phyloP scores from a whole-genome alignment of 2,113 vertebrate species.

The Phalacrocorax carbo region DNA sequence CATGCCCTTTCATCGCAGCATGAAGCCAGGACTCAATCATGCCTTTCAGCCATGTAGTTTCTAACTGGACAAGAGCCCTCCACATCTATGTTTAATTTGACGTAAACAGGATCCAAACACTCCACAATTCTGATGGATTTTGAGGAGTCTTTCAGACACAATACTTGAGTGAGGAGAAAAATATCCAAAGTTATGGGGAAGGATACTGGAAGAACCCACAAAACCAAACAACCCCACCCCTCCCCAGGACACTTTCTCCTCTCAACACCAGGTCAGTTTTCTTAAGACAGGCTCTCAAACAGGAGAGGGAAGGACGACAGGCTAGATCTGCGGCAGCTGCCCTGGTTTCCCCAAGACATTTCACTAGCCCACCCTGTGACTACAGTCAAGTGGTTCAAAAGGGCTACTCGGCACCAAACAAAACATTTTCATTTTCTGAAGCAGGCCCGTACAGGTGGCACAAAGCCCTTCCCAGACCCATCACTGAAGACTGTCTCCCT shows the following conservation, averaged over 20 bases:
- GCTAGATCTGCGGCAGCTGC: background rate
- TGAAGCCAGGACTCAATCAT: background rate
- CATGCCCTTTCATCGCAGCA: accelerated
- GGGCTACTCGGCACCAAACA: background rate
- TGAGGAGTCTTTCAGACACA: background rate
- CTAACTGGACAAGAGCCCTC: background rate
- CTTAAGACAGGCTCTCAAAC: background rate
- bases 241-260: background rate
- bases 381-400: background rate
- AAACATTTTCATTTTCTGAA: background rate
- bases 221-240: background rate
- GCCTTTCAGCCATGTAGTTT: background rate
- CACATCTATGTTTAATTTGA: background rate
- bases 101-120: background rate
- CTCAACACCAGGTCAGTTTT: background rate
- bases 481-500: background rate
- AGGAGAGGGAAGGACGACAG: background rate
- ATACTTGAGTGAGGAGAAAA: background rate
- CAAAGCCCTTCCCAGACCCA: background rate
- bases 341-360: background rate
- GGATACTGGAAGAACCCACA: background rate
- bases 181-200: accelerated
- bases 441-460: background rate
- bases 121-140: background rate
- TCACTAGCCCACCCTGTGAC: background rate